Conservation (phyloP, 2,113 vertebrate species). For the Perca fluviatilis region DNA sequence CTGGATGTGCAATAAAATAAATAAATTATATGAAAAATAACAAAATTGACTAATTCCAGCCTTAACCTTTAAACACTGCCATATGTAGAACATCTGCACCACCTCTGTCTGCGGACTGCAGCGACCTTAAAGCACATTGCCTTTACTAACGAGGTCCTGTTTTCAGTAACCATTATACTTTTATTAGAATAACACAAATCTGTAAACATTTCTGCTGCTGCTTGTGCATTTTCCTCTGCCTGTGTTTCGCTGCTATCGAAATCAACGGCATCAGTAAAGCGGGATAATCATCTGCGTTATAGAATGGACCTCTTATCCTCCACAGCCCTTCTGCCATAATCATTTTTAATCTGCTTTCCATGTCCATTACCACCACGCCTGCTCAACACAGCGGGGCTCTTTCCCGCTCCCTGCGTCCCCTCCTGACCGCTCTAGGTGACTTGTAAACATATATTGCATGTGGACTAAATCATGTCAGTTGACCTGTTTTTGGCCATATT, state of each 20-base stretch:
- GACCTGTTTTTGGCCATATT: neutral
- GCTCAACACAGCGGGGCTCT: slow-evolving; percentile 33
- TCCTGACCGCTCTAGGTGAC: slow-evolving; percentile 25
- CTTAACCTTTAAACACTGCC: neutral
- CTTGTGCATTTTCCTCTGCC: slow-evolving; percentile 3
- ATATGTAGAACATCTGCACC: neutral
- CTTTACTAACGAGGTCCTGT: neutral
- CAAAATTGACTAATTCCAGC: neutral
- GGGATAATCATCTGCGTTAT: slow-evolving; percentile 74
- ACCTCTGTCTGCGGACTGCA: neutral
- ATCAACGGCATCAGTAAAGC: slow-evolving; percentile 57
- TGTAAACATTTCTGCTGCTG: neutral
- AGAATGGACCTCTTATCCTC: slow-evolving; percentile 70
- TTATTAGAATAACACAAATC: slow-evolving; percentile 5
- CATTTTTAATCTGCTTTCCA: slow-evolving; percentile 81
- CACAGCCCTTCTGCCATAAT: slow-evolving; percentile 66
- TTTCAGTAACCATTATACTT: slow-evolving; percentile 26
- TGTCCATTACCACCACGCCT: slow-evolving; percentile 74
- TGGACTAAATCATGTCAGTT: neutral
- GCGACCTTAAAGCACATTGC: slow-evolving; percentile 2
- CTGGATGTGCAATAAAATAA: neutral
- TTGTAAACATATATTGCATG: slow-evolving; percentile 3
- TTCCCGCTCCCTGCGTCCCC: slow-evolving; percentile 30
- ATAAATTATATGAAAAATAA: no score
- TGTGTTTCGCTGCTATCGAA: slow-evolving; percentile 32